A percentile compares a stretch with the other conserved stretches of the same genome.
phyloP scores from a whole-genome alignment of 64 coral and sea anemone genomes.

The Montipora efflorescens region DNA sequence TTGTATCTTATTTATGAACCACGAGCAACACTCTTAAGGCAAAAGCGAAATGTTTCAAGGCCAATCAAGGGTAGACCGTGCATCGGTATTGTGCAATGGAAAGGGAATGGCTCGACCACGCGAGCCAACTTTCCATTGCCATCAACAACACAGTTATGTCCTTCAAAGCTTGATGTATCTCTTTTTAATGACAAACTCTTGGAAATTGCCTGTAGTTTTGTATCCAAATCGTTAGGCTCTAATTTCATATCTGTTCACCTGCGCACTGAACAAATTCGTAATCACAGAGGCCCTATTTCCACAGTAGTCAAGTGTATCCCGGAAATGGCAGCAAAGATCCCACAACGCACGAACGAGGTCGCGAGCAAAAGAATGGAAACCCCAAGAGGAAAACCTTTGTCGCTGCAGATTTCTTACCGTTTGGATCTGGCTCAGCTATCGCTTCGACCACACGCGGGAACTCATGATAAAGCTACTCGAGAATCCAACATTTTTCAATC shows the following conservation, averaged over 20 bases:
- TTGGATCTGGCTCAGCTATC: conserved; percentile 74
- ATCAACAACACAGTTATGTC: conserved; percentile 20
- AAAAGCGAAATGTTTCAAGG: conserved; percentile 27
- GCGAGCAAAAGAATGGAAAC: background rate
- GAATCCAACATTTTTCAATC: conserved; percentile 41
- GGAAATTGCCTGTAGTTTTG: conserved; percentile 71
- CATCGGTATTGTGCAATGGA: conserved; percentile 89
- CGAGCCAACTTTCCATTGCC: conserved; percentile 69
- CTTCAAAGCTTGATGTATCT: conserved; percentile 30
- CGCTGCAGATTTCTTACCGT: conserved; percentile 76
- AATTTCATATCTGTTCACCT: conserved; percentile 80
- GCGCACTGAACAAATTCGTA: conserved; percentile 74
- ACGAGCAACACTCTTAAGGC: background rate
- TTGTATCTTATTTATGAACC: conserved; percentile 60
- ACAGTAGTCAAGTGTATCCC: conserved; percentile 40
- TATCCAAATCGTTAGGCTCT: conserved; percentile 38
- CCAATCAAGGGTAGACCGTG: conserved; percentile 60
- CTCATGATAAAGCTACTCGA: conserved; percentile 29
- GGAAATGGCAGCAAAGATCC: conserved; percentile 55
- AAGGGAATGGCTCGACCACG: conserved; percentile 52
- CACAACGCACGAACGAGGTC: conserved; percentile 4
- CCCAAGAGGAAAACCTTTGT: conserved; percentile 60
- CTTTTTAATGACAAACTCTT: conserved; percentile 73
- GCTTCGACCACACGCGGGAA: conserved; percentile 13
- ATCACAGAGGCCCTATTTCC: conserved; percentile 56